Evolutionary conservation across 2,113 vertebrate species (phyloP).

Genomic region (Phalacrocorax brasilianus): DNA sequence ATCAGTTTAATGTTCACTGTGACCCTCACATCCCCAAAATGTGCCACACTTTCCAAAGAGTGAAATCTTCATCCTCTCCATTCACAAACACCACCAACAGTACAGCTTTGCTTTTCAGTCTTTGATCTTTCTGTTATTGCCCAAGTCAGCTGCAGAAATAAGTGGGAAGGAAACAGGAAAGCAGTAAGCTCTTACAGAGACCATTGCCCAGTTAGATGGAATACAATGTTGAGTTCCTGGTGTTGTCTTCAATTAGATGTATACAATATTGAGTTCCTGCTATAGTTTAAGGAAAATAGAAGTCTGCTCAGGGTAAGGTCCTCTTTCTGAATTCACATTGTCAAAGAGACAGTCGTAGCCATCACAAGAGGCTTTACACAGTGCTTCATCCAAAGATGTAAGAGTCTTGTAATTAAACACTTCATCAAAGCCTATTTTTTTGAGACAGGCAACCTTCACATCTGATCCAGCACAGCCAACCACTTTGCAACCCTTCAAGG

Average conservation of each 20-base stretch:
- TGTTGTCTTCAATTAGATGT: neutral
- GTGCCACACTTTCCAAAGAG: neutral
- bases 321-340: constrained; percentile 76
- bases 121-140: neutral
- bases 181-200: neutral
- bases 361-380: constrained; percentile 80
- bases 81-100: neutral
- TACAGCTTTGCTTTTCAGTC: neutral
- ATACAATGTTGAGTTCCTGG: neutral
- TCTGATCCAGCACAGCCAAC: constrained; percentile 85
- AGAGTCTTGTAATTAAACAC: constrained; percentile 90
- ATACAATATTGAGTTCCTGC: neutral
- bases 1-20: neutral
- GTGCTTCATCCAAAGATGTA: constrained; percentile 79
- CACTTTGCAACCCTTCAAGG: constrained; percentile 82
- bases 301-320: neutral
- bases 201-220: neutral
- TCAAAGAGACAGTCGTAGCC: constrained; percentile 92
- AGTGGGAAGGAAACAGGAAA: neutral
- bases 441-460: constrained; percentile 82
- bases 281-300: neutral
- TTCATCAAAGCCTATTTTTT: constrained; percentile 85
- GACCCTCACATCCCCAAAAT: neutral
- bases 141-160: neutral
- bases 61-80: neutral